Conservation (phyloP, 1,140 invertebrate species). For the Drosophila truncata region DNA sequence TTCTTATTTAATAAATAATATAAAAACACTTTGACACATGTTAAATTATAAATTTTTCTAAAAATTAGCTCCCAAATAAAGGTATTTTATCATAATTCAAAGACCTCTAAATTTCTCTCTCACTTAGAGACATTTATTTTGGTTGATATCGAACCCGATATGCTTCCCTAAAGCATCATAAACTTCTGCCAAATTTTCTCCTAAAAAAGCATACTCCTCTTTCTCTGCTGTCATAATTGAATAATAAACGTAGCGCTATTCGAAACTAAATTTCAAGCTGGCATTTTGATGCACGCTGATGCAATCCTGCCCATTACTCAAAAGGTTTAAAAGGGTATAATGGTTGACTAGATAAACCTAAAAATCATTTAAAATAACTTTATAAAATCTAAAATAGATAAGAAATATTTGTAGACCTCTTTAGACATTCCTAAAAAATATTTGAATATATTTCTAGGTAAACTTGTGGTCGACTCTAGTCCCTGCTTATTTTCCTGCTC, state of each 20-base stretch:
- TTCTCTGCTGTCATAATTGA: slow-evolving; percentile 54
- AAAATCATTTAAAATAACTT: too few species aligned
- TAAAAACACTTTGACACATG: too few species aligned
- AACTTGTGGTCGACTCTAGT: not conserved
- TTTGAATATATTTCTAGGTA: not conserved
- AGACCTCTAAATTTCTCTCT: not conserved
- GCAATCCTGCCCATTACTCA: slow-evolving; percentile 19
- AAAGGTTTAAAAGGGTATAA: not conserved
- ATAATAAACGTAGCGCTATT: slow-evolving; percentile 57
- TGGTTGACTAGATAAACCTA: too few species aligned
- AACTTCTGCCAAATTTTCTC: not conserved
- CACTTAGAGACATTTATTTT: not conserved
- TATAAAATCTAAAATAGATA: too few species aligned
- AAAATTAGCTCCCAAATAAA: not conserved
- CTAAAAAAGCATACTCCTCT: slow-evolving; percentile 4
- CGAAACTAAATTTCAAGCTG: slow-evolving; percentile 59
- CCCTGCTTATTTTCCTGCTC: not conserved
- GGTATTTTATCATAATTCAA: not conserved
- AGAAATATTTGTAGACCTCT: too few species aligned
- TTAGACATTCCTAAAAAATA: too few species aligned
- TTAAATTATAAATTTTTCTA: too few species aligned
- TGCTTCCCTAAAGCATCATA: slow-evolving; percentile 1
- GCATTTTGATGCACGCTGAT: slow-evolving; percentile 50
- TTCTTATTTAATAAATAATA: not conserved
- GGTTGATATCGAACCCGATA: slow-evolving; percentile 4